Evolutionary conservation across 2,888 invertebrate genomes (phyloP), one percentile per base, ranked within the genome.

Genomic region (Pharmacophagus antenor): DNA sequence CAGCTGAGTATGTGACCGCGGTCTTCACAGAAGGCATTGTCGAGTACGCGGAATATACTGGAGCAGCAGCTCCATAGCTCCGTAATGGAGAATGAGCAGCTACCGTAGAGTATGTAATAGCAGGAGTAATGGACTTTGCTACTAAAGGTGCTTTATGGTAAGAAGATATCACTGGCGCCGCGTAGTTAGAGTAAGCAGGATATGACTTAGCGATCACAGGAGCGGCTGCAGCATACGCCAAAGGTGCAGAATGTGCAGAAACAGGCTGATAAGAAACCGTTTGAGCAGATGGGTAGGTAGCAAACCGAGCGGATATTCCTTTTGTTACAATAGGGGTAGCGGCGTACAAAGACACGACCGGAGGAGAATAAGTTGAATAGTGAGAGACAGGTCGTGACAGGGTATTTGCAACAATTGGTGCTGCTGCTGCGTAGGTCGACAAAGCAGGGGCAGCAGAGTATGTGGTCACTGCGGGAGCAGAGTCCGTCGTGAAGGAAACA

Each of bases 1-100:
- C 85, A 52, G 93, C 93, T 58, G 90, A 88, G 81, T 93, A 94
- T 66, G 85, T 84, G 63, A 92, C 90, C 69, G 92, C 92, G 53
- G 94, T 92, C n/a, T 67, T 68, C 44, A 93, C 92, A 63, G 84
- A 84, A 54, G 91, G 86, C 23, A 93, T 92, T 48, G 93, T 92
- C 23, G 89, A 88, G 82, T 92, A 92, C 49, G 86, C 70, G 91
- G 91, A 61, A 92, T 91, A 41, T 80, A 80, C 50, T 31, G 58
- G 58, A 2, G 52, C 56, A 12, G 61, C 41, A 2, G 58, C 57
- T 73, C 86, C 87, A 47, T 79, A 21, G 0, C 21, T 27, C 23
- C 52, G 5, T 12, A 42, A 49, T 49, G 54, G 44, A 15, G 69
- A 64, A 50, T 70, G 64, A 37, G 8, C 58, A 47, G 57, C 62